Base-by-base conservation (phyloP, 2,113 vertebrate species). In the Chrysemys picta region DNA sequence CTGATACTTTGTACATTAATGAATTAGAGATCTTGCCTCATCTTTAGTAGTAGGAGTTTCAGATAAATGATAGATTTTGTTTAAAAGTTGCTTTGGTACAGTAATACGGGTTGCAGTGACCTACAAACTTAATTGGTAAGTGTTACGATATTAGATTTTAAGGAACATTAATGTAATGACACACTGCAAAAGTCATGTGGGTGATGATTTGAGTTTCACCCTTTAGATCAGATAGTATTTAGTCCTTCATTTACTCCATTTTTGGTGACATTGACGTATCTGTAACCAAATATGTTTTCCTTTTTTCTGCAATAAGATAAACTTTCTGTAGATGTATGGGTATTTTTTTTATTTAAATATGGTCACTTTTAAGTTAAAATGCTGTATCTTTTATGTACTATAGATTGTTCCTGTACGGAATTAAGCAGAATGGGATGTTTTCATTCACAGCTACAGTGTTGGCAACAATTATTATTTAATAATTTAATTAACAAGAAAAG, bases 401-500 rank as follows among this genome's bases (percentile, higher is more conserved):
- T 5, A 45, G 29, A 10, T 1, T 5, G 35, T 21, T 13, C 9
- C 1, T 4, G 50, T 38, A 8, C 90, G 84, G 24, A 82, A 62
- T 89, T 82, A 91, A 91, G 62, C 81, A 85, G 91, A 82, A 11
- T 69, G 9, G n/a, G 11, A 89, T 97, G 89, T 72, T 92, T 88
- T 92, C 13, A 42, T 95, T 47, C 75, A 45, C 12, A 59, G 38
- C 42, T 10, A 21, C 2, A 13, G 7, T 59, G 22, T 29, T 42
- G 56, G 89, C 14, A 1, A 13, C 50, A 45, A 6, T 89, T 82
- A 80, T 76, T 62, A 35, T 65, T 65, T n/a, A 65, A 14, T 65
- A 65, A n/a, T n/a, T 65, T 65, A 65, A 65, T 91, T 62, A 85
- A 80, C 85, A 65, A 24, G 38, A 75, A 45, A 38, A 75, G 21